Conservation (phyloP, 2,113 vertebrate species). For the Sebastes fasciatus region DNA sequence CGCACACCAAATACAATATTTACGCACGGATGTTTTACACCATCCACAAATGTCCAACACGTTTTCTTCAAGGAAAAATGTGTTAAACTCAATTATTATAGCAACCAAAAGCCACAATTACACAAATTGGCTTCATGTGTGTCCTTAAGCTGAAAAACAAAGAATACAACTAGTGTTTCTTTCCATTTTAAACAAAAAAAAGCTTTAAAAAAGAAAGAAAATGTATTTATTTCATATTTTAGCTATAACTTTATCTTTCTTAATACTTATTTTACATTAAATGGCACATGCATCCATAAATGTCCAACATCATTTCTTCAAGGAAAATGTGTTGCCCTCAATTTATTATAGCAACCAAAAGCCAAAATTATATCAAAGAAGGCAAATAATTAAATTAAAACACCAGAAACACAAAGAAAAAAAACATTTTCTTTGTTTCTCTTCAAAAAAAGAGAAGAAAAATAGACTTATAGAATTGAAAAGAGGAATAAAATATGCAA, state of each 20-base stretch:
- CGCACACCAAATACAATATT: background rate
- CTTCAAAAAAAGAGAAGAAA: background rate
- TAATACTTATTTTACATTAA: background rate
- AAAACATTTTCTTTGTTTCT: background rate
- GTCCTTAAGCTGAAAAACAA: background rate
- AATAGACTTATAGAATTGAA: background rate
- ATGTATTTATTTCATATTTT: background rate
- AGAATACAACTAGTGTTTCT: background rate
- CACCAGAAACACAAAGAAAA: background rate
- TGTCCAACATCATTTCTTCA: too few relatives aligned
- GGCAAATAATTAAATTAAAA: background rate
- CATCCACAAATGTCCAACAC: too few relatives aligned
- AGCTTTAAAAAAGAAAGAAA: background rate
- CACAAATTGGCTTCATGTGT: background rate
- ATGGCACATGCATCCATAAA: background rate
- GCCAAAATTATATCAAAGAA: rapidly evolving
- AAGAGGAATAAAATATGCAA: background rate
- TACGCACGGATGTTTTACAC: background rate
- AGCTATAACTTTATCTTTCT: background rate
- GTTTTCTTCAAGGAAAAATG: background rate
- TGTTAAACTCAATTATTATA: background rate
- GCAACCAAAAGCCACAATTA: background rate
- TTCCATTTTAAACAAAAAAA: too few relatives aligned
- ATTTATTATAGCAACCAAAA: background rate
- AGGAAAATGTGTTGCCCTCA: too few relatives aligned